Percentiles rank a stretch among this genome's conserved stretches.
Evolutionary conservation across 2,888 invertebrate species (phyloP).

Genomic region (Lycia hirtaria): DNA sequence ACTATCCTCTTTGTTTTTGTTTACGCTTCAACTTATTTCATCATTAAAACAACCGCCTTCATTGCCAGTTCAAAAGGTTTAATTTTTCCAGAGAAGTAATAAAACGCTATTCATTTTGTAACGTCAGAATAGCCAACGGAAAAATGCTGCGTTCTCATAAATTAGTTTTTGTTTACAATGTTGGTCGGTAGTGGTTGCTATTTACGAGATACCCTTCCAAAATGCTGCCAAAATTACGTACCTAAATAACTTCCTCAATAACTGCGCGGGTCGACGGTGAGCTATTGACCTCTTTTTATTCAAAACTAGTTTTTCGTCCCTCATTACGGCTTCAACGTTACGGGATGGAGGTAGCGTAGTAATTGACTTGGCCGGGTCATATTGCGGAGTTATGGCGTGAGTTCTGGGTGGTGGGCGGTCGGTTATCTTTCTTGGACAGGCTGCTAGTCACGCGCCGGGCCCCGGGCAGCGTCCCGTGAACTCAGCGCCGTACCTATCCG

Average conservation of each 20-base stretch:
- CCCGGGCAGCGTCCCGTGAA: constrained; percentile 30
- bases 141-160: constrained; percentile 16
- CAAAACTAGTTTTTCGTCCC: constrained; percentile 38
- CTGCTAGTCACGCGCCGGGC: constrained; percentile 40
- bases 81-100: constrained; percentile 13
- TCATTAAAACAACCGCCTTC: constrained; percentile 35
- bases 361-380: constrained; percentile 36
- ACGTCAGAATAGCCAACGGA: constrained; percentile 2
- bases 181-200: constrained; percentile 14
- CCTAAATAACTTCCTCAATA: constrained; percentile 32
- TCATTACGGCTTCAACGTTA: constrained; percentile 39
- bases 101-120: constrained; percentile 6
- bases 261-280: constrained; percentile 27
- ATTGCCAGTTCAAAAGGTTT: constrained; percentile 26
- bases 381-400: constrained; percentile 16
- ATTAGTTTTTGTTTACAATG: constrained; percentile 20
- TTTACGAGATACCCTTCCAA: constrained; percentile 21
- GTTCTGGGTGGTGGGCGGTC: constrained; percentile 20
- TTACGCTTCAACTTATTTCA: constrained; percentile 35
- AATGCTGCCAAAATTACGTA: constrained; percentile 22
- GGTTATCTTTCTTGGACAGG: constrained; percentile 64
- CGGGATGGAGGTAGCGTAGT: constrained; percentile 37
- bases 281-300: constrained; percentile 42
- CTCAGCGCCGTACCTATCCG: constrained; percentile 36
- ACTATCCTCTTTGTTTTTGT: constrained; percentile 30